These are phyloP conservation scores for Aphrophora alni DNA, from an alignment of 2,888 invertebrate genomes.

Conservation along the genomic window DNA sequence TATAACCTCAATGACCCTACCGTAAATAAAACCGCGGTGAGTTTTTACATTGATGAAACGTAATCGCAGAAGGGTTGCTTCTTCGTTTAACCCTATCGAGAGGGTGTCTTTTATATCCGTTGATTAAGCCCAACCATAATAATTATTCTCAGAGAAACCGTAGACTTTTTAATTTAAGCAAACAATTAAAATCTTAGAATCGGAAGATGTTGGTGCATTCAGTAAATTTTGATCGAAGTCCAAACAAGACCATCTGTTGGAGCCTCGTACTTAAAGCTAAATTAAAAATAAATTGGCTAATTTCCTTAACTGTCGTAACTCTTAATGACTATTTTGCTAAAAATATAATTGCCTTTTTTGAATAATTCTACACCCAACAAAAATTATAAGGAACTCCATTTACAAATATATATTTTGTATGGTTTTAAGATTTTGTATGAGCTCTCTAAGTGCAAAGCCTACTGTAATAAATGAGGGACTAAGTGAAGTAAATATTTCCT, in stretches of 20 bases:
- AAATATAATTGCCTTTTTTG: no score
- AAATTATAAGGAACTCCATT: no score
- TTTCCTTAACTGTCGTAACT: no score
- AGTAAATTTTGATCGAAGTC: background rate
- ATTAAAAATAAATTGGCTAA: no score
- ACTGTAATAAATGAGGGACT: no score
- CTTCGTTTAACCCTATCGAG: constrained; percentile 1
- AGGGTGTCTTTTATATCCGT: constrained; percentile 1
- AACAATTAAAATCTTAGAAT: background rate
- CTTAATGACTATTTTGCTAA: no score
- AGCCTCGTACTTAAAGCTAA: background rate
- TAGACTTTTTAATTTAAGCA: background rate
- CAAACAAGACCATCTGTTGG: background rate
- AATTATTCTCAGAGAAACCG: background rate
- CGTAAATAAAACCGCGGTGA: background rate
- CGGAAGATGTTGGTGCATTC: background rate
- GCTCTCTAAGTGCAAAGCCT: no score
- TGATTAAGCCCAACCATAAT: background rate
- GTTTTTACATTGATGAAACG: background rate
- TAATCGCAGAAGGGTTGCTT: background rate
- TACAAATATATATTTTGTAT: no score
- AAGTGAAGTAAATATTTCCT: no score
- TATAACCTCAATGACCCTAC: background rate
- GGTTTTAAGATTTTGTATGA: no score
- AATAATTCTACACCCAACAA: no score